Conservation (phyloP, 2,797 vertebrate genomes). For the Eulemur albifrons region DNA sequence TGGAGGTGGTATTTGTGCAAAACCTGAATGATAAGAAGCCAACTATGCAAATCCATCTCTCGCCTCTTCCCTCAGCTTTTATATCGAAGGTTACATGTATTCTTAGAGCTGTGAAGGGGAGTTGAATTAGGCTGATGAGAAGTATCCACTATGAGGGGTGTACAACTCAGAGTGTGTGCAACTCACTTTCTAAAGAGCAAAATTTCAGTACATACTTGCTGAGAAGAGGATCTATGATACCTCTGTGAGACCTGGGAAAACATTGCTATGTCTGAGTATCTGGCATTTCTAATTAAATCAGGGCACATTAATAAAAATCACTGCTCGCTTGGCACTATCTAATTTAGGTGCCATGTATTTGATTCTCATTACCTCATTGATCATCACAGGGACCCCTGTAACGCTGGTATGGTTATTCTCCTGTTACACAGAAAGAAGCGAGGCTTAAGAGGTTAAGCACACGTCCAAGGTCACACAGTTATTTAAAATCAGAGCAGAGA, state of each 20-base stretch:
- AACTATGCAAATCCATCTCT: background rate
- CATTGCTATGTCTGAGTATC: background rate
- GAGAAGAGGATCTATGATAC: background rate
- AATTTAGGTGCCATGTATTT: background rate
- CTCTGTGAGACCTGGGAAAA: background rate
- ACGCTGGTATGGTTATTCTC: background rate
- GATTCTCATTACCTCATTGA: background rate
- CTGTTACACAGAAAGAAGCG: background rate
- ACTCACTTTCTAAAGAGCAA: background rate
- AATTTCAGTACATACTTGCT: background rate
- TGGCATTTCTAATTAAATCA: background rate
- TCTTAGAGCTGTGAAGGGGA: background rate
- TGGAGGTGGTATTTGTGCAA: background rate
- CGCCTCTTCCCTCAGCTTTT: background rate
- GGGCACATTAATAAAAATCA: background rate
- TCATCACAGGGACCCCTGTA: background rate
- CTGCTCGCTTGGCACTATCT: background rate
- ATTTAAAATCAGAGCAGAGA: background rate
- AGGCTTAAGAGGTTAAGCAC: background rate
- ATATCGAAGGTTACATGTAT: background rate
- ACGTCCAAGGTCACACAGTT: background rate
- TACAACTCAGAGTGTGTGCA: too few species aligned
- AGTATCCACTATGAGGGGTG: background rate
- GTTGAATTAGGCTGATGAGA: background rate
- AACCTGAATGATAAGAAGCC: background rate